Evolutionary conservation across 2,797 vertebrate genomes (phyloP).

Genomic region (Fringilla coelebs): DNA sequence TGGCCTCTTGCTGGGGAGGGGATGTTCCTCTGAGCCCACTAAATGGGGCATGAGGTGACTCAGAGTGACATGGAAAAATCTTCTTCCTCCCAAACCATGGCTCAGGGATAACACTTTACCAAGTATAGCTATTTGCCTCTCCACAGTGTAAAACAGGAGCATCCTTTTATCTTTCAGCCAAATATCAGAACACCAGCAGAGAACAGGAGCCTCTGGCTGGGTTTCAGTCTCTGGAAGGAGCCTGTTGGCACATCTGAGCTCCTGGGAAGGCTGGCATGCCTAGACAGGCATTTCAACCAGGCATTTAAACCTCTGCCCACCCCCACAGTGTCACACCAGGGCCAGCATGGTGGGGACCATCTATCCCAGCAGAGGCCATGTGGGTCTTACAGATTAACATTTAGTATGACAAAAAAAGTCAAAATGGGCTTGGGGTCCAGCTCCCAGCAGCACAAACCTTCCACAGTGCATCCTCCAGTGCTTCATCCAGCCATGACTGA

Average conservation of each 20-base stretch:
- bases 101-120: background rate
- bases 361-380: background rate
- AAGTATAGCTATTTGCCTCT: background rate
- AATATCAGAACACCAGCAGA: background rate
- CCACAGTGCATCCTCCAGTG: background rate
- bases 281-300: background rate
- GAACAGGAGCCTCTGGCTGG: background rate
- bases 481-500: accelerated
- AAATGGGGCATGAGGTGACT: background rate
- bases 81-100: background rate
- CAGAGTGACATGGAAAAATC: background rate
- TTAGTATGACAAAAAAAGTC: background rate
- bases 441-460: background rate
- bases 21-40: background rate
- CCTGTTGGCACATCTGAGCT: background rate
- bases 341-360: too few relatives aligned
- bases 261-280: background rate
- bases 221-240: background rate
- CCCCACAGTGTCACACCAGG: background rate
- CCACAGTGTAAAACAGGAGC: background rate
- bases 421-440: background rate
- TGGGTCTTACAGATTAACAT: background rate
- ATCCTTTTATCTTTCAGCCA: background rate
- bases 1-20: background rate
- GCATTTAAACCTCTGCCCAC: accelerated